These are phyloP conservation scores for Malurus alboscapulatus DNA, from an alignment of 2,113 vertebrate genomes.

Conservation along the genomic window DNA sequence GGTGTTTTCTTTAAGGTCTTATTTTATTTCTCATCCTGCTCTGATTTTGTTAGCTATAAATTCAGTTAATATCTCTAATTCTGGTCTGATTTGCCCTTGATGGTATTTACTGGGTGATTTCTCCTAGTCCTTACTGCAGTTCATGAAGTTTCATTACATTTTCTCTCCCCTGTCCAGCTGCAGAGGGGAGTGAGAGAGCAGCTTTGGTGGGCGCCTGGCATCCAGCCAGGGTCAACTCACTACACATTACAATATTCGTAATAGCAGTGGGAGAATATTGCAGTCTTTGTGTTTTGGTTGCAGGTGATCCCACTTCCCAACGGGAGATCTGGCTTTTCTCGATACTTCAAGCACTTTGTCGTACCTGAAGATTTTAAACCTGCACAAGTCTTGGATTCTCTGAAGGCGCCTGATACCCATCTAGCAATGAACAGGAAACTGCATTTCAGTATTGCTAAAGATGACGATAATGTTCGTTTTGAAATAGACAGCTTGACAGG, in stretches of 20 bases:
- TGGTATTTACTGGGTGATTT: too few species aligned
- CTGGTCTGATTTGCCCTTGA: too few species aligned
- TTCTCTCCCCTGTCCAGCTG: too few species aligned
- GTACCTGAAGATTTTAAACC: conserved; percentile 83
- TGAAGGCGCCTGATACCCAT: conserved; percentile 48
- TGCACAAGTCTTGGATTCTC: conserved; percentile 75
- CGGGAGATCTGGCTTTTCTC: conserved; percentile 25
- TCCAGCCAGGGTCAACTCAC: neutral
- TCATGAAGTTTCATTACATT: neutral
- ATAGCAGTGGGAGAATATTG: neutral
- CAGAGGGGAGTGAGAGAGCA: neutral
- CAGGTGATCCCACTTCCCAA: conserved; percentile 79
- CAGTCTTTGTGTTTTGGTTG: conserved; percentile 12
- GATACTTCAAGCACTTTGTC: conserved; percentile 74
- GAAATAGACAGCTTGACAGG: conserved; percentile 80
- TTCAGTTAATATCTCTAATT: too few species aligned
- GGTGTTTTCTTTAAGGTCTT: neutral
- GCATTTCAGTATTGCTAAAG: conserved; percentile 76
- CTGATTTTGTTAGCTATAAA: too few species aligned
- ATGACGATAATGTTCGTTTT: conserved; percentile 79
- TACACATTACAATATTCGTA: neutral
- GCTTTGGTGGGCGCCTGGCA: neutral
- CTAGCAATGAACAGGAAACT: conserved; percentile 28
- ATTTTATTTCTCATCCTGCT: neutral
- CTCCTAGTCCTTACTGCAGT: too few species aligned